Evolutionary conservation across 1,140 invertebrate species (phyloP).

Genomic region (Sinonovacula constricta): DNA sequence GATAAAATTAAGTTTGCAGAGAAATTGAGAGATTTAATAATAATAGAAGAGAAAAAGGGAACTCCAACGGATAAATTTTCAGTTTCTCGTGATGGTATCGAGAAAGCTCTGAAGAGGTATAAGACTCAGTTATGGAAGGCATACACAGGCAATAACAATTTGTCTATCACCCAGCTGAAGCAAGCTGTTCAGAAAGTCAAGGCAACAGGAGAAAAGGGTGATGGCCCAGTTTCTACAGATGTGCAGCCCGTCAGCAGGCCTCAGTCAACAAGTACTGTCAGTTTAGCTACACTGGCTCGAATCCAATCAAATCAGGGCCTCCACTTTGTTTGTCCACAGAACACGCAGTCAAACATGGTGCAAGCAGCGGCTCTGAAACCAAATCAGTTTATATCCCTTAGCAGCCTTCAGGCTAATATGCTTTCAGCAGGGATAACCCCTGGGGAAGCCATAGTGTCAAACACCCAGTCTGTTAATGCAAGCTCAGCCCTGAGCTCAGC

Average conservation of each 20-base stretch:
- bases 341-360: too few relatives aligned
- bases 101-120: slow-evolving; percentile 49
- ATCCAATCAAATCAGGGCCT: slow-evolving; percentile 10
- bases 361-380: too few relatives aligned
- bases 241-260: not conserved
- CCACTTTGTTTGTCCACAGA: too few relatives aligned
- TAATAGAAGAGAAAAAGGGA: slow-evolving; percentile 32
- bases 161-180: slow-evolving; percentile 30
- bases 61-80: slow-evolving; percentile 21
- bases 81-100: slow-evolving; percentile 41
- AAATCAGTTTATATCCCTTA: too few relatives aligned
- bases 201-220: not conserved
- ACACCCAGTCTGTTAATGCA: too few relatives aligned
- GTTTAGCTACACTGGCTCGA: not conserved
- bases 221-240: too few relatives aligned
- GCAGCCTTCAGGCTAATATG: too few relatives aligned
- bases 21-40: slow-evolving; percentile 36
- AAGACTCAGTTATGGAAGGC: slow-evolving; percentile 50
- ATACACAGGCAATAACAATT: slow-evolving; percentile 36
- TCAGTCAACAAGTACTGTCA: not conserved
- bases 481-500: too few relatives aligned
- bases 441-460: too few relatives aligned
- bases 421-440: too few relatives aligned
- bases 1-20: slow-evolving; percentile 52
- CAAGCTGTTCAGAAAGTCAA: slow-evolving; percentile 34